Percentiles rank a stretch among this genome's conserved stretches.
Conservation (phyloP, 2,113 vertebrate genomes). For the Tautogolabrus adspersus region DNA sequence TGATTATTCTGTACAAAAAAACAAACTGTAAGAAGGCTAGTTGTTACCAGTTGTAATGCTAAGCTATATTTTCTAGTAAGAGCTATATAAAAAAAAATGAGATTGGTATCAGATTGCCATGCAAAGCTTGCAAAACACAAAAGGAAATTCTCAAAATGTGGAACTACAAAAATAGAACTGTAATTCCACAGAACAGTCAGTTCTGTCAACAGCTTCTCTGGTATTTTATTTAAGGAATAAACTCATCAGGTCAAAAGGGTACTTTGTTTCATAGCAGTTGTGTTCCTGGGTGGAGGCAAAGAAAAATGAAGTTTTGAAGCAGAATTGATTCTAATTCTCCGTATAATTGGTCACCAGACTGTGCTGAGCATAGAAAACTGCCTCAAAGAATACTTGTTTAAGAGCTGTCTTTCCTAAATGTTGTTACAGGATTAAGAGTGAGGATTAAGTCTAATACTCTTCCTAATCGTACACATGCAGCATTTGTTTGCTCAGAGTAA, state of each 20-base stretch:
- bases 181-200: no score
- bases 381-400: not conserved
- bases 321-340: not conserved
- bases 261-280: not conserved
- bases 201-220: no score
- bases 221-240: not conserved
- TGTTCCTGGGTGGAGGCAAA: slow-evolving; percentile 1
- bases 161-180: not conserved
- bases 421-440: not conserved
- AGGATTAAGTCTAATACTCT: slow-evolving; percentile 13
- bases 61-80: no score
- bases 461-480: not conserved
- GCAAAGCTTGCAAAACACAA: no score
- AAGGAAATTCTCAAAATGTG: no score
- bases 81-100: no score
- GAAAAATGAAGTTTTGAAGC: not conserved
- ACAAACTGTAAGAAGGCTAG: no score
- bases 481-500: slow-evolving; percentile 3
- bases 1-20: no score
- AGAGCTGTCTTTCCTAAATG: not conserved
- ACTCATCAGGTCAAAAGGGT: not conserved
- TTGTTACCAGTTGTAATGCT: no score
- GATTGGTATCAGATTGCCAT: no score
- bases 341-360: not conserved
- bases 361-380: not conserved